These are phyloP conservation scores for Morpho achilles DNA, from an alignment of 2,888 invertebrate genomes.

Conservation along the genomic window DNA sequence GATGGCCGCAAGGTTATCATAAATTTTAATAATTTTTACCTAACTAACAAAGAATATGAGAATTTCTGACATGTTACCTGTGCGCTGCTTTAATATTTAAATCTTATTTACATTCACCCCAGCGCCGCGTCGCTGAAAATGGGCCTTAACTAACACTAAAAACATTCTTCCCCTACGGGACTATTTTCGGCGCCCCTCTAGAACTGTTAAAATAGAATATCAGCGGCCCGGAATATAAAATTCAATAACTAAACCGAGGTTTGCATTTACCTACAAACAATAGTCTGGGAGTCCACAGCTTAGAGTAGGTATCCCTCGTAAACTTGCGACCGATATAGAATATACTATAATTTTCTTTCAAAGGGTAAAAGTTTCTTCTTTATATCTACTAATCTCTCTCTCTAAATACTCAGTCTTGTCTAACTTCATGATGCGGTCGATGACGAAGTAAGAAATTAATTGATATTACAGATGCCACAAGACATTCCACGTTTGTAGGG, in stretches of 20 bases:
- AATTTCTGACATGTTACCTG: slow-evolving; percentile 31
- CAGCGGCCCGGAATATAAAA: slow-evolving; percentile 57
- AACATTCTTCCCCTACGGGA: slow-evolving; percentile 47
- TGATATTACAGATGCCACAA: too few relatives aligned
- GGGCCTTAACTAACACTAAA: slow-evolving; percentile 53
- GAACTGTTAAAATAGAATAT: slow-evolving; percentile 64
- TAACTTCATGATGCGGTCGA: too few relatives aligned
- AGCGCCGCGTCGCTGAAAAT: slow-evolving; percentile 50
- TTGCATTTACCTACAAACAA: slow-evolving; percentile 19
- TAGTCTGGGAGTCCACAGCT: slow-evolving; percentile 1
- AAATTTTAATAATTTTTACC: slow-evolving; percentile 8
- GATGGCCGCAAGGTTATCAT: neutral
- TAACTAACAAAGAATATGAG: slow-evolving; percentile 13
- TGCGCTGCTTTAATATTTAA: slow-evolving; percentile 62
- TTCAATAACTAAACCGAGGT: slow-evolving; percentile 49
- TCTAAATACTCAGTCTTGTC: too few relatives aligned
- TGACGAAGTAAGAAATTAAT: too few relatives aligned
- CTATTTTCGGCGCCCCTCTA: slow-evolving; percentile 64
- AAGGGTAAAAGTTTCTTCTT: too few relatives aligned
- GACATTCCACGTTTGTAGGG: too few relatives aligned
- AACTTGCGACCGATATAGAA: too few relatives aligned
- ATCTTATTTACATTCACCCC: slow-evolving; percentile 69
- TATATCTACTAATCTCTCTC: too few relatives aligned
- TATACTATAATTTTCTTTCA: too few relatives aligned
- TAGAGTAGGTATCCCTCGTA: neutral